Evolutionary conservation across 2,113 vertebrate genomes (phyloP).

Genomic region (Litocranius walleri): DNA sequence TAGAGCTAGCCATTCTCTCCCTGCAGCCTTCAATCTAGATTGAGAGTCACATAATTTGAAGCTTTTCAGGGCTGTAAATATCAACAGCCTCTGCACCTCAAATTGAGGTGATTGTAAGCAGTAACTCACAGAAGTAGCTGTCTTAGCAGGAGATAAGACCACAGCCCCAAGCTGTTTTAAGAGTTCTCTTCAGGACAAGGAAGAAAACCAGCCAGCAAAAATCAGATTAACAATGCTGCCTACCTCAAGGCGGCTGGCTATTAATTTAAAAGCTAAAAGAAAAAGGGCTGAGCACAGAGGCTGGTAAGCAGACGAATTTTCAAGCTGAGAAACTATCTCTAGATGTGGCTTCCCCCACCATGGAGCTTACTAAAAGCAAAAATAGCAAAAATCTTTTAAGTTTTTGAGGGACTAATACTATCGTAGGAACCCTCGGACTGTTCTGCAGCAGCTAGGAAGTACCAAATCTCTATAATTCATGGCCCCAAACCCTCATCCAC

Average conservation of each 20-base stretch:
- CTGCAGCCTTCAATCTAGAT: conserved; percentile 24
- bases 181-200: conserved; percentile 47
- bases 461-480: conserved; percentile 17
- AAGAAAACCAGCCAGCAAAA: conserved; percentile 35
- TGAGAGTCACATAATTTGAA: conserved; percentile 32
- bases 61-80: conserved; percentile 33
- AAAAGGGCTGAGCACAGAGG: conserved; percentile 28
- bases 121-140: conserved; percentile 44
- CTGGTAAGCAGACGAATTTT: conserved; percentile 6
- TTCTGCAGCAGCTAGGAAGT: conserved; percentile 1
- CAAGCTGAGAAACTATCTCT: background rate
- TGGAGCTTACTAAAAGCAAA: conserved; percentile 14
- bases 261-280: conserved; percentile 47
- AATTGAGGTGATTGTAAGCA: conserved; percentile 44
- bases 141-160: conserved; percentile 42
- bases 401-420: conserved; percentile 23
- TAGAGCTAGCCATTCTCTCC: background rate
- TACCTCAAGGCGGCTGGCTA: conserved; percentile 33
- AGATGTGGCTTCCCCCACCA: conserved; percentile 19
- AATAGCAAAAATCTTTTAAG: background rate
- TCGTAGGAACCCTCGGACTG: background rate
- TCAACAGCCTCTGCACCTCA: background rate
- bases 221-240: conserved; percentile 46
- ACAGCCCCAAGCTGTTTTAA: conserved; percentile 57
- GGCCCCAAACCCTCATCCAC: background rate